These are phyloP conservation scores for Caenorhabditis becei DNA, from an alignment of 2,888 invertebrate genomes.

Conservation along the genomic window DNA sequence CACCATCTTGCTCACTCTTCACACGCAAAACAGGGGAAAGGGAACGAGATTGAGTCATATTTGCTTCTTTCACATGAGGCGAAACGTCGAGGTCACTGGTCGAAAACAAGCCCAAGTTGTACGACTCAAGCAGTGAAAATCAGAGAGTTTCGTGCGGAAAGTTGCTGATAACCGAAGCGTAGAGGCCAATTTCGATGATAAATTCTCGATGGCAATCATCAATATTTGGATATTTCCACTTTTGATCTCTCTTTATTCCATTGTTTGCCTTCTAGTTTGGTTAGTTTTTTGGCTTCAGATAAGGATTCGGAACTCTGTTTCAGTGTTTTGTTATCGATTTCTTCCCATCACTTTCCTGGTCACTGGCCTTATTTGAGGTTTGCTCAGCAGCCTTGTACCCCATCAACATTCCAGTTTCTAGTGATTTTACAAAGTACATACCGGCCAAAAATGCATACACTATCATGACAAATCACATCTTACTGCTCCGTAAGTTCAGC, in stretches of 20 bases:
- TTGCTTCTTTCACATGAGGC: neutral
- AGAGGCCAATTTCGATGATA: constrained; percentile 27
- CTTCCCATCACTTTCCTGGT: constrained; percentile 51
- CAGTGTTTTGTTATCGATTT: constrained; percentile 56
- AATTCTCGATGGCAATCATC: constrained; percentile 55
- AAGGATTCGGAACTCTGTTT: constrained; percentile 10
- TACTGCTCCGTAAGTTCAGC: constrained; percentile 35
- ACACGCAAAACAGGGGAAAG: neutral
- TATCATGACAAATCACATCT: constrained; percentile 61
- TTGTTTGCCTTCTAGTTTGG: constrained; percentile 55
- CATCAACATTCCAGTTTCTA: constrained; percentile 5
- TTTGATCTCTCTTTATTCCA: constrained; percentile 52
- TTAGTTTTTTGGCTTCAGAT: constrained; percentile 1
- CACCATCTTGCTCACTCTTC: constrained; percentile 14
- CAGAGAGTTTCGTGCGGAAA: constrained; percentile 21
- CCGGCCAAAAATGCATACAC: constrained; percentile 60
- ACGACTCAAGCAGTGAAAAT: neutral
- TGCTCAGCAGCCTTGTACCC: neutral
- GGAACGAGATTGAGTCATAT: neutral
- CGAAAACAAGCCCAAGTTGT: constrained; percentile 25
- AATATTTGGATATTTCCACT: constrained; percentile 63
- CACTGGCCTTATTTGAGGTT: constrained; percentile 61
- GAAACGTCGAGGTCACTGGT: neutral
- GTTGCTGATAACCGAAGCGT: constrained; percentile 37
- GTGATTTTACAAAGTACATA: constrained; percentile 55